A percentile compares a stretch with the other conserved stretches of the same genome.
Conservation (phyloP, 2,113 vertebrate species). For the Dascyllus trimaculatus region DNA sequence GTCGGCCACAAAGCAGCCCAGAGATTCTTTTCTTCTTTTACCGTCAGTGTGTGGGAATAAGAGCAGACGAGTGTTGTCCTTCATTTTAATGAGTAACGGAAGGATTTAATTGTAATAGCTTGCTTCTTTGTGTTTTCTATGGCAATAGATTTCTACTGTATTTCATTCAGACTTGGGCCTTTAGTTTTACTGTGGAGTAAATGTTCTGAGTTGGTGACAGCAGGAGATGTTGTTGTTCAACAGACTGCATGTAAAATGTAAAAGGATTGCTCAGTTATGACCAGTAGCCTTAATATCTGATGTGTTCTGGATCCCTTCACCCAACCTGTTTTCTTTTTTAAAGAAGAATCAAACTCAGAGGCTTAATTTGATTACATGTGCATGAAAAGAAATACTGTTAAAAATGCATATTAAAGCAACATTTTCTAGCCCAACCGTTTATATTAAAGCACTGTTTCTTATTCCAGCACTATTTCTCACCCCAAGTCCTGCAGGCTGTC, state of each 20-base stretch:
- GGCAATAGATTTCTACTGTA: neutral
- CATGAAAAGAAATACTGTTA: no score
- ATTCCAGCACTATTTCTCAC: no score
- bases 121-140: neutral
- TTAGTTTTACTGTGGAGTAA: neutral
- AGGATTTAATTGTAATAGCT: neutral
- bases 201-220: neutral
- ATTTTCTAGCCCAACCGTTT: no score
- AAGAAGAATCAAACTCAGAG: no score
- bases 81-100: neutral
- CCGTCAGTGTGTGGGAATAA: neutral
- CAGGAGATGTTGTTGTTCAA: neutral
- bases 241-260: constrained; percentile 7
- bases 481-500: no score
- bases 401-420: no score
- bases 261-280: neutral
- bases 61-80: no score
- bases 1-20: no score
- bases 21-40: no score
- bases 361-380: no score
- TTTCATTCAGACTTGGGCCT: neutral
- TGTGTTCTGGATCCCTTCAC: neutral
- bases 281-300: constrained; percentile 26
- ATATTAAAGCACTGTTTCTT: no score
- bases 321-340: no score